Percentiles rank a stretch among this genome's conserved stretches.
phyloP scores from a whole-genome alignment of 2,888 invertebrate genomes.

The Palloptera scutellata region DNA sequence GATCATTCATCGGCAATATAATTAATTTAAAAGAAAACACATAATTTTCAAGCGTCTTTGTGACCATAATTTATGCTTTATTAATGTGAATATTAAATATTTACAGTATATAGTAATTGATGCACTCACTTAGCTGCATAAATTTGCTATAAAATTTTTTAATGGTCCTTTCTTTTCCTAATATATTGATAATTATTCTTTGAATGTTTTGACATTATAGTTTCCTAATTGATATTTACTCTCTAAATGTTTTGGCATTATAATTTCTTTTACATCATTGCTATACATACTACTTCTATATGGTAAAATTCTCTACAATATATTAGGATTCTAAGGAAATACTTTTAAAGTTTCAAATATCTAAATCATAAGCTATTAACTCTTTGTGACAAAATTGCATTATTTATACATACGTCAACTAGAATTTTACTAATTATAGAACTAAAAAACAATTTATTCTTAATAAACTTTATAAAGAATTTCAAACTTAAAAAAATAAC shows the following conservation, averaged over 20 bases:
- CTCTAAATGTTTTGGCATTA: background rate
- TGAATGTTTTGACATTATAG: background rate
- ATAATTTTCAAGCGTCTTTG: slow-evolving; percentile 41
- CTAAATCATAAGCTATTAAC: slow-evolving; percentile 26
- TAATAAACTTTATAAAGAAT: no score
- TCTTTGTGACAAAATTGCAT: slow-evolving; percentile 33
- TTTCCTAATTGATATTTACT: background rate
- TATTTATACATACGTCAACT: background rate
- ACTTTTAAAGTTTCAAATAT: slow-evolving; percentile 19
- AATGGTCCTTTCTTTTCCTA: no score
- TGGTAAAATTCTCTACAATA: background rate
- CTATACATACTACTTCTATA: background rate
- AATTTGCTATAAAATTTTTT: slow-evolving; percentile 9
- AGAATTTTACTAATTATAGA: no score
- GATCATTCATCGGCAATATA: no score
- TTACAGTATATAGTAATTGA: background rate
- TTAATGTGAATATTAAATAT: background rate
- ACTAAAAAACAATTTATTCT: no score
- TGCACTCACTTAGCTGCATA: slow-evolving; percentile 8
- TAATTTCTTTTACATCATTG: background rate
- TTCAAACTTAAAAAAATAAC: no score
- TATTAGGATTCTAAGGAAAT: slow-evolving; percentile 13
- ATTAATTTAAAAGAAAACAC: no score
- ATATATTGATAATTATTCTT: no score
- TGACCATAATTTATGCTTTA: slow-evolving; percentile 34